Evolutionary conservation across 2,888 invertebrate genomes (phyloP).

Genomic region (Pyrrhia umbra): DNA sequence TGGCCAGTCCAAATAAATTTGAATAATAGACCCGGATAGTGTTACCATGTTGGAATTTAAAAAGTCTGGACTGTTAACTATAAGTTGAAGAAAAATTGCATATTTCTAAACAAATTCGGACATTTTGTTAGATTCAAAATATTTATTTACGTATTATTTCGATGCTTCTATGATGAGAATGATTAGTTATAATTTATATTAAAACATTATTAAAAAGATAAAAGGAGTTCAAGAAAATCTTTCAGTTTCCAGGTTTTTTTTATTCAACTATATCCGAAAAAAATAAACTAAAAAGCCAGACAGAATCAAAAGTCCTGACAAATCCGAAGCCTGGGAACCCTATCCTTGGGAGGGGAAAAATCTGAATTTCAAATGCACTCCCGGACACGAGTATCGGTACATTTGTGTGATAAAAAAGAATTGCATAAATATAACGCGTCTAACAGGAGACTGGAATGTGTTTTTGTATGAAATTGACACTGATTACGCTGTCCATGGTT

Average conservation of each 20-base stretch:
- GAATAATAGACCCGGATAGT: slow-evolving; percentile 55
- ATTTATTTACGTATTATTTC: too few species aligned
- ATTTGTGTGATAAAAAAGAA: slow-evolving; percentile 49
- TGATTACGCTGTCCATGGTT: slow-evolving; percentile 49
- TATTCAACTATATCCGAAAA: too few species aligned
- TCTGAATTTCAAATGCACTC: slow-evolving; percentile 64
- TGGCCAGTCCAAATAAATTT: slow-evolving; percentile 62
- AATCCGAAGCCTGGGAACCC: not conserved
- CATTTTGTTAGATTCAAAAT: too few species aligned
- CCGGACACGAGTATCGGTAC: slow-evolving; percentile 48
- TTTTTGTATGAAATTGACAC: slow-evolving; percentile 60
- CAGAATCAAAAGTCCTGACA: not conserved
- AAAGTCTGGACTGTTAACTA: too few species aligned
- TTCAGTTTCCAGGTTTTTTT: too few species aligned
- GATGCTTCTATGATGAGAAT: too few species aligned
- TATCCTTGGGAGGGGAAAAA: slow-evolving; percentile 48
- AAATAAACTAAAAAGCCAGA: too few species aligned
- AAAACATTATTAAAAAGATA: too few species aligned
- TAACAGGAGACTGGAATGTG: slow-evolving; percentile 37
- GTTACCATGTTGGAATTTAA: not conserved
- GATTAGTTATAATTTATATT: too few species aligned
- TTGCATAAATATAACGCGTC: slow-evolving; percentile 49
- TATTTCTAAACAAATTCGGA: too few species aligned
- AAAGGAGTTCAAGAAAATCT: too few species aligned
- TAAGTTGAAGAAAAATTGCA: too few species aligned